Conservation (phyloP, 35 echinoderm and acorn worm species). For the Ophioderma brevispina region DNA sequence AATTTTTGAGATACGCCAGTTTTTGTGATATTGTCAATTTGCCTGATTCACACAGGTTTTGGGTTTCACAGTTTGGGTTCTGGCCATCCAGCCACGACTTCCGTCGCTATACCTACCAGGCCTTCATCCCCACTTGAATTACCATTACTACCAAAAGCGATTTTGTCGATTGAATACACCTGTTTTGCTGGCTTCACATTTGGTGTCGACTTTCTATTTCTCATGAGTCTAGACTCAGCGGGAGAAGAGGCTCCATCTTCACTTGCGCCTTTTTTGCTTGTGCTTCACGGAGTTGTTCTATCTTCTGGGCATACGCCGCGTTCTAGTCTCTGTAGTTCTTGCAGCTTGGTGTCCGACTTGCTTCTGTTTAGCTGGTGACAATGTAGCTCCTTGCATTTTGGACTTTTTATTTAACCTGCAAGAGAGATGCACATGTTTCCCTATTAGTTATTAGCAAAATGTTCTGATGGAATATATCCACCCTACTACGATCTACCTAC, state of each 20-base stretch:
- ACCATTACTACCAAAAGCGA: conserved; percentile 32
- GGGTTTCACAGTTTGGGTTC: conserved; percentile 55
- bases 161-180: conserved; percentile 46
- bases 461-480: too few species aligned
- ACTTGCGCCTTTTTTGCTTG: conserved; percentile 20
- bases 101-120: conserved; percentile 18
- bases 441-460: too few species aligned
- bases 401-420: conserved; percentile 40
- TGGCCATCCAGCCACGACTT: conserved; percentile 54
- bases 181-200: conserved; percentile 40
- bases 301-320: conserved; percentile 59
- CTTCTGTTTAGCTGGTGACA: not conserved
- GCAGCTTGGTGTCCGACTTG: conserved; percentile 42
- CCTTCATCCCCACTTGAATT: conserved; percentile 58
- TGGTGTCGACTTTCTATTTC: not conserved
- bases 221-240: not conserved
- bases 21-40: not conserved
- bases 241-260: not conserved
- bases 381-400: not conserved
- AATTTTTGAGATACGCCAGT: not conserved
- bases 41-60: conserved; percentile 2
- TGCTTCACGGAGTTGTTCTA: conserved; percentile 18
- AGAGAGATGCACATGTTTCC: not conserved
- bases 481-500: too few species aligned
- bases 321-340: conserved; percentile 66